Percentiles rank a stretch among this genome's conserved stretches.
Conservation (phyloP, 2,888 invertebrate species). For the Nineta flava region DNA sequence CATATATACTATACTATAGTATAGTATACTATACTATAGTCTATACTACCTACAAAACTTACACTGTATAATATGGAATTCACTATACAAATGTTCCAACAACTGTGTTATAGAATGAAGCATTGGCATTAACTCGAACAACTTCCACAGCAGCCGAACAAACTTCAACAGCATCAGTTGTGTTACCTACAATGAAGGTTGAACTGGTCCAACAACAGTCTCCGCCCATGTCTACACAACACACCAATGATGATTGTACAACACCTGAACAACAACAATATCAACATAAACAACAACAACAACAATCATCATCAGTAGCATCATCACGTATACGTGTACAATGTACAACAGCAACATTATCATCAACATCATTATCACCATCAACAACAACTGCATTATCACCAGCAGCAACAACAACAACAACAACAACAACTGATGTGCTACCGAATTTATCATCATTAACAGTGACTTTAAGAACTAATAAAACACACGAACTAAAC, state of each 20-base stretch:
- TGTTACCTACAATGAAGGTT: constrained; percentile 16
- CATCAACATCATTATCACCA: constrained; percentile 30
- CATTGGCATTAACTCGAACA: constrained; percentile 43
- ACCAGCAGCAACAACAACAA: constrained; percentile 18
- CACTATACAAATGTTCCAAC: neutral
- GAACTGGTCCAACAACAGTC: neutral
- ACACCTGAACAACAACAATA: too few relatives aligned
- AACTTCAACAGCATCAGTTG: too few relatives aligned
- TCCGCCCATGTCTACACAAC: neutral
- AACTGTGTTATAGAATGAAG: constrained; percentile 38
- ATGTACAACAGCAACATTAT: constrained; percentile 18
- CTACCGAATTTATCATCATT: too few relatives aligned
- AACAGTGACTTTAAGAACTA: too few relatives aligned
- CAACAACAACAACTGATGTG: neutral
- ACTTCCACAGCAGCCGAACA: constrained; percentile 22
- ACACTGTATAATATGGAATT: too few relatives aligned
- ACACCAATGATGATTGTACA: neutral
- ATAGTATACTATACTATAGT: too few relatives aligned
- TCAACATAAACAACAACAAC: too few relatives aligned
- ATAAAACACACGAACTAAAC: too few relatives aligned
- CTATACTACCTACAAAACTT: too few relatives aligned
- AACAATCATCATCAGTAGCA: neutral
- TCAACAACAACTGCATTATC: constrained; percentile 30
- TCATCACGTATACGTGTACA: constrained; percentile 7
- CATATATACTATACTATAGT: too few relatives aligned